These are phyloP conservation scores for Pitangus sulphuratus DNA, from an alignment of 2,797 vertebrate genomes.

Conservation along the genomic window DNA sequence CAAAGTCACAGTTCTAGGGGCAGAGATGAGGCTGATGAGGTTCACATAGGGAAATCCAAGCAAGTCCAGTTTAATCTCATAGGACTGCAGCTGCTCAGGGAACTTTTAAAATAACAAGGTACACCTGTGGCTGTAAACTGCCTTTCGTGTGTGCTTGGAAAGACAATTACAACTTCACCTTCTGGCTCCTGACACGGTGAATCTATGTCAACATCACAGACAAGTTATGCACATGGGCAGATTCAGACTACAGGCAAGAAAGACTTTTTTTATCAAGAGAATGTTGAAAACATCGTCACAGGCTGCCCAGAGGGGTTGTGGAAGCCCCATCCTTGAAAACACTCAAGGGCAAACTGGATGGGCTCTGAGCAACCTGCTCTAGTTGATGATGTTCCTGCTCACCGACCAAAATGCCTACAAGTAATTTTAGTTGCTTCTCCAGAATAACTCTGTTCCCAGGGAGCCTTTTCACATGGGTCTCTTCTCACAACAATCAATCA, in stretches of 20 bases:
- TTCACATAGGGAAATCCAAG: background rate
- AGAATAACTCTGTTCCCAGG: background rate
- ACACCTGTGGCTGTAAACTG: background rate
- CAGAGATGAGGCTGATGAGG: background rate
- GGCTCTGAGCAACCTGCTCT: rapidly evolving
- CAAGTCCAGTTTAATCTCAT: background rate
- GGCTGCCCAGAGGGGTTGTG: background rate
- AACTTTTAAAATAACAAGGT: background rate
- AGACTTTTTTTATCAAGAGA: rapidly evolving
- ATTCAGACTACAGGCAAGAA: background rate
- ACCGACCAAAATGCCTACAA: background rate
- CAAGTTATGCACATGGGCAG: background rate
- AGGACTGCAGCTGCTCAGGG: background rate
- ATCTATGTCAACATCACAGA: background rate
- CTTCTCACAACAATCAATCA: background rate
- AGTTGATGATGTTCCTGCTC: background rate
- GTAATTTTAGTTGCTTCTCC: background rate
- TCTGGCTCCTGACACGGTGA: background rate
- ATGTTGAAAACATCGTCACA: background rate
- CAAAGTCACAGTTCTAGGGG: background rate
- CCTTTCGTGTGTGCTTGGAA: rapidly evolving
- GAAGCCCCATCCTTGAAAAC: background rate
- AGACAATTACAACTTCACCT: background rate
- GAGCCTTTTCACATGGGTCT: background rate
- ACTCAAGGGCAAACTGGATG: rapidly evolving